Percentiles rank a stretch among this genome's conserved stretches.
Conservation (phyloP, 35 echinoderm and acorn worm genomes). For the Anneissia japonica region DNA sequence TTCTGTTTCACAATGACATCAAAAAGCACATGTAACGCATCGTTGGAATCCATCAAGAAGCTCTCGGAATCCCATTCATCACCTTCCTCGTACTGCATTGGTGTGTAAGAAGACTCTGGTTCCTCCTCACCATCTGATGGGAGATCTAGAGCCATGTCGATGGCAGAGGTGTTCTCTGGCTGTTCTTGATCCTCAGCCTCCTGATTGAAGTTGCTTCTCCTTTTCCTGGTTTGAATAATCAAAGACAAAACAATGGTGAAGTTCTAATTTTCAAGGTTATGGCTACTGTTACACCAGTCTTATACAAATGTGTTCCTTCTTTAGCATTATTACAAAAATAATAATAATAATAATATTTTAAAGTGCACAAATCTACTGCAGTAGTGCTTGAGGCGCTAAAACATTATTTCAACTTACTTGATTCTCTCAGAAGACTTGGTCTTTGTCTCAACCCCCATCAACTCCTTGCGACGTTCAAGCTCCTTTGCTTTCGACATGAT, state of each 20-base stretch:
- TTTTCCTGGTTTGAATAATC: not conserved
- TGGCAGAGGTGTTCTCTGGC: not conserved
- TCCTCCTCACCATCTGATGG: constrained; percentile 27
- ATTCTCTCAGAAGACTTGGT: constrained; percentile 4
- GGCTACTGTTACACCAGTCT: no score
- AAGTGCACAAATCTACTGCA: no score
- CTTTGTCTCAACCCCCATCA: not conserved
- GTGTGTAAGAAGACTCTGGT: not conserved
- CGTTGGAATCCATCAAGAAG: constrained; percentile 49
- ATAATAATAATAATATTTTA: no score
- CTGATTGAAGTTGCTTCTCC: not conserved
- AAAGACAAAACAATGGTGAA: no score
- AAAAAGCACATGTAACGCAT: constrained; percentile 58
- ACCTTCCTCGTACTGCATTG: constrained; percentile 75
- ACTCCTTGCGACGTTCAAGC: constrained; percentile 33
- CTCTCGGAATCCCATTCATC: constrained; percentile 83
- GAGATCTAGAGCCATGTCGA: not conserved
- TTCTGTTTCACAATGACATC: constrained; percentile 52
- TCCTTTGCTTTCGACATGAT: constrained; percentile 51
- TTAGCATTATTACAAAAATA: no score
- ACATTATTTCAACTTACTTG: not conserved
- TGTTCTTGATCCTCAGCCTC: constrained; percentile 22
- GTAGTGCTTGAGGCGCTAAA: no score
- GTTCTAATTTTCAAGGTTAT: no score
- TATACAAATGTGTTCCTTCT: no score